Evolutionary conservation across 2,888 invertebrate species (phyloP).

Genomic region (Lycia hirtaria): DNA sequence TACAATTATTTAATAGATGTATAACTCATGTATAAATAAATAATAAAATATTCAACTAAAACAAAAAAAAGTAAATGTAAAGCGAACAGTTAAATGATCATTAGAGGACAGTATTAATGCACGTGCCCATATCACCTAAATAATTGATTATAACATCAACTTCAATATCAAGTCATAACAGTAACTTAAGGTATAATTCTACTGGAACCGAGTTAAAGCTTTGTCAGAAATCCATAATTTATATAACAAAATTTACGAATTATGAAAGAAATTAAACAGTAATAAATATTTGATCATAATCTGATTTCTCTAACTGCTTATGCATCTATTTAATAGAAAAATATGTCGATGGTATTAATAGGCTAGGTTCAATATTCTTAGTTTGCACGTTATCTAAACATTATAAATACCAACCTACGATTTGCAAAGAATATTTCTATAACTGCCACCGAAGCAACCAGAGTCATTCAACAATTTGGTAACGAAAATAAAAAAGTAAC

Average conservation of each 20-base stretch:
- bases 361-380: slow-evolving; percentile 51
- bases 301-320: slow-evolving; percentile 69
- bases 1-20: slow-evolving; percentile 63
- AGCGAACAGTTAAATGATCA: slow-evolving; percentile 82
- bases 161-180: slow-evolving; percentile 84
- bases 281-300: slow-evolving; percentile 85
- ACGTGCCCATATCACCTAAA: slow-evolving; percentile 84
- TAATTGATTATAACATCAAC: slow-evolving; percentile 85
- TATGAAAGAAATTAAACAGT: slow-evolving; percentile 82
- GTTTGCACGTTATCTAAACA: slow-evolving; percentile 42
- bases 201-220: slow-evolving; percentile 86
- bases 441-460: slow-evolving; percentile 80
- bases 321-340: slow-evolving; percentile 58
- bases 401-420: slow-evolving; percentile 52
- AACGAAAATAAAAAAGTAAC: slow-evolving; percentile 82
- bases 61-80: slow-evolving; percentile 82
- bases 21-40: slow-evolving; percentile 79
- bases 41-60: slow-evolving; percentile 85
- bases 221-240: slow-evolving; percentile 84
- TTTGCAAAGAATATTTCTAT: slow-evolving; percentile 62
- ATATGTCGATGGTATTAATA: slow-evolving; percentile 65
- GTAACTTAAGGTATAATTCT: slow-evolving; percentile 84
- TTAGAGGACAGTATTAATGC: slow-evolving; percentile 83
- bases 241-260: slow-evolving; percentile 83
- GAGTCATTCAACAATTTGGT: slow-evolving; percentile 83